Evolutionary conservation across 2,113 vertebrate species (phyloP).

Genomic region (Erpornis zantholeuca): DNA sequence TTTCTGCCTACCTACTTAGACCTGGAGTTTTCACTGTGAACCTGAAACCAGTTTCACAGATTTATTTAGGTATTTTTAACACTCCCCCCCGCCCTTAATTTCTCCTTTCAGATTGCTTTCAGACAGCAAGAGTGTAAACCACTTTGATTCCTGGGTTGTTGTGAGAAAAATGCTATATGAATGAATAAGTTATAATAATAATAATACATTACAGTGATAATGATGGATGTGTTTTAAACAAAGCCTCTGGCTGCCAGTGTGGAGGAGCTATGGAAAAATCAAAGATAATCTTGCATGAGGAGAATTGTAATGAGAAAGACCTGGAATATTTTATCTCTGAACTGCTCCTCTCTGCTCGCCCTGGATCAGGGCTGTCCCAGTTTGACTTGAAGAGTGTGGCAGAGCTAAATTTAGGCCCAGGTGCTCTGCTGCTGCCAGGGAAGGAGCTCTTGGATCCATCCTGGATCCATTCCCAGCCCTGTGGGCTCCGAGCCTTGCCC

Average conservation of each 20-base stretch:
- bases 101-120: conserved; percentile 37
- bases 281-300: conserved; percentile 62
- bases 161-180: conserved; percentile 45
- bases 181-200: conserved; percentile 62
- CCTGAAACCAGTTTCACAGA: not conserved
- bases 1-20: not conserved
- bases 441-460: not conserved
- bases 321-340: conserved; percentile 56
- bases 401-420: conserved; percentile 15
- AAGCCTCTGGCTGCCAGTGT: conserved; percentile 59
- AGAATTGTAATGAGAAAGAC: conserved; percentile 63
- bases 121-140: conserved; percentile 5
- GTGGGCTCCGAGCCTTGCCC: not conserved
- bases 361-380: not conserved
- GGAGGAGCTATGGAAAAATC: conserved; percentile 59
- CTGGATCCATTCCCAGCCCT: not conserved
- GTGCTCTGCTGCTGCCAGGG: not conserved
- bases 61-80: conserved; percentile 8
- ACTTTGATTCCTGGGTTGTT: conserved; percentile 46
- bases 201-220: conserved; percentile 56
- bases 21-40: not conserved
- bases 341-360: not conserved
- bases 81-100: not conserved
- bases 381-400: not conserved
- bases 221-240: conserved; percentile 68